These are phyloP conservation scores for Brachionus sp. DNA, from an alignment of 1,140 invertebrate genomes.

Conservation along the genomic window DNA sequence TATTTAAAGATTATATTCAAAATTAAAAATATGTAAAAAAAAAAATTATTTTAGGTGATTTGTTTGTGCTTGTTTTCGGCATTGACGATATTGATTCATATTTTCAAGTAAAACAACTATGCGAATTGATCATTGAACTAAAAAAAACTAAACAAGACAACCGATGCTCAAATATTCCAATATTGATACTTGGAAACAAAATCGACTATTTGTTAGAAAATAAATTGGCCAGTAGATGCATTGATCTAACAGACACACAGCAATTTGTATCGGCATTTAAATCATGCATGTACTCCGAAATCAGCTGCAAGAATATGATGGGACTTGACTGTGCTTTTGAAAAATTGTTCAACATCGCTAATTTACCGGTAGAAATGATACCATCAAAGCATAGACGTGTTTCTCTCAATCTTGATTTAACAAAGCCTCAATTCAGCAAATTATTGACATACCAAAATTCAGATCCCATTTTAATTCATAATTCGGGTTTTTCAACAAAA, in stretches of 20 bases:
- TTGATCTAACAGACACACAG: not conserved
- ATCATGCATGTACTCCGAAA: constrained; percentile 31
- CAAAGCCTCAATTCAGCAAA: constrained; percentile 19
- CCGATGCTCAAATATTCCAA: constrained; percentile 52
- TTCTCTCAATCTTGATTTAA: constrained; percentile 50
- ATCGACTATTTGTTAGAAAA: constrained; percentile 26
- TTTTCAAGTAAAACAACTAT: constrained; percentile 73
- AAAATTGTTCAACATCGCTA: constrained; percentile 73
- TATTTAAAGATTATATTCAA: too few relatives aligned
- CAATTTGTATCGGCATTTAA: constrained; percentile 32
- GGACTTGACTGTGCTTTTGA: constrained; percentile 76
- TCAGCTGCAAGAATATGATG: constrained; percentile 63
- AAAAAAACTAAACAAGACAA: constrained; percentile 63
- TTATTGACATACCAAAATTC: not conserved
- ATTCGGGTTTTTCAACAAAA: not conserved
- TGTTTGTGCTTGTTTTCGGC: constrained; percentile 78
- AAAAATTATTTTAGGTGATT: constrained; percentile 66
- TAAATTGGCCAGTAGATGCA: not conserved
- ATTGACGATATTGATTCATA: constrained; percentile 80
- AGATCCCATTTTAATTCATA: not conserved
- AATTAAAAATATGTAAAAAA: too few relatives aligned
- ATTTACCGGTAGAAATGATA: constrained; percentile 79
- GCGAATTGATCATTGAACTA: constrained; percentile 73
- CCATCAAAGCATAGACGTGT: constrained; percentile 71
- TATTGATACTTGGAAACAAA: constrained; percentile 34